Conservation (phyloP, 2,888 invertebrate species). For the Lysandra coridon region DNA sequence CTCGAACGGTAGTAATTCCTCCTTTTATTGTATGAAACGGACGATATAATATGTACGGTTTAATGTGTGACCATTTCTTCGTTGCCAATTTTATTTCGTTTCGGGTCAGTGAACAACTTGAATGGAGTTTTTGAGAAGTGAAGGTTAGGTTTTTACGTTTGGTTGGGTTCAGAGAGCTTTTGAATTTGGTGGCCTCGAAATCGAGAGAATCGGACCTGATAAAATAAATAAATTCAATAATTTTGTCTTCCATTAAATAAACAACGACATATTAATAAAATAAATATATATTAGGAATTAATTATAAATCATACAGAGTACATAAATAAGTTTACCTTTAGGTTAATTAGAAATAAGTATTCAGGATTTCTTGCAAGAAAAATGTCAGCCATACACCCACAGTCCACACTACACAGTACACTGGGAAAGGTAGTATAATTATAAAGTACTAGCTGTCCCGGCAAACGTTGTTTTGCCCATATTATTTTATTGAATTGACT, state of each 20-base stretch:
- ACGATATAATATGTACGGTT: constrained; percentile 24
- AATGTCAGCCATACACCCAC: background rate
- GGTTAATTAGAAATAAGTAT: no score
- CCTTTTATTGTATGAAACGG: constrained; percentile 32
- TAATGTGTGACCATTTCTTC: constrained; percentile 16
- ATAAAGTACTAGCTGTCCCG: no score
- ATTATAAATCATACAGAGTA: no score
- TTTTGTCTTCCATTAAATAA: no score
- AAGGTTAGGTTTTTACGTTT: background rate
- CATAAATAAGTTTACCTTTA: no score
- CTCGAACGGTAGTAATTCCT: constrained; percentile 31
- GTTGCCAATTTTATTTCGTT: background rate
- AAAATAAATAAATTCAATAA: no score
- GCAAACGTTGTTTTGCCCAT: no score
- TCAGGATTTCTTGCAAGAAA: no score
- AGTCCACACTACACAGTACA: background rate
- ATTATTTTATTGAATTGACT: no score
- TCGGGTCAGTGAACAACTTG: constrained; percentile 3
- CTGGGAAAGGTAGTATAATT: background rate
- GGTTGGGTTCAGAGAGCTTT: background rate
- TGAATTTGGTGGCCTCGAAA: background rate
- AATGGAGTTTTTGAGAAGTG: background rate
- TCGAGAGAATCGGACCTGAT: background rate
- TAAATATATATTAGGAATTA: no score
- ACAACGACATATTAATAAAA: no score